A percentile compares a stretch with the other conserved stretches of the same genome.
These are phyloP conservation scores for Euthynnus affinis DNA, from an alignment of 2,797 vertebrate genomes.

Conservation along the genomic window DNA sequence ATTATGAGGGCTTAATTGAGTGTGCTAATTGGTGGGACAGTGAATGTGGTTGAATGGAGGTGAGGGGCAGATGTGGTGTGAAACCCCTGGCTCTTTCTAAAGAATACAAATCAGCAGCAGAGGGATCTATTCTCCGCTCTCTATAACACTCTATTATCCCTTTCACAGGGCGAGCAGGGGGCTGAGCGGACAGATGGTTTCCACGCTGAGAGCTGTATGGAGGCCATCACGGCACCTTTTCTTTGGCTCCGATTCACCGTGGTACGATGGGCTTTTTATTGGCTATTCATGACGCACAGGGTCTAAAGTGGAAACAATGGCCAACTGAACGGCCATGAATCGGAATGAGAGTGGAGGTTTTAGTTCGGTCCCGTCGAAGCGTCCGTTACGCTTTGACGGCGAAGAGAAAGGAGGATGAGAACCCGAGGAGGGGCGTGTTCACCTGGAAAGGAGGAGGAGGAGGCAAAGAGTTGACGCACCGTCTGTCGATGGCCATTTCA, in stretches of 20 bases:
- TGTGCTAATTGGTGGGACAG: conserved; percentile 74
- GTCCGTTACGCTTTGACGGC: conserved; percentile 7
- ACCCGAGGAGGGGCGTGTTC: conserved; percentile 32
- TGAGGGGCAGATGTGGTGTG: conserved; percentile 75
- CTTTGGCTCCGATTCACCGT: conserved; percentile 27
- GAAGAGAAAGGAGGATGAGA: conserved; percentile 7
- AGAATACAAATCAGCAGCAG: conserved; percentile 68
- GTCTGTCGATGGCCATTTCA: conserved; percentile 20
- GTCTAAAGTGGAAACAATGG: conserved; percentile 24
- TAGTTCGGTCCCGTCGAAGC: neutral
- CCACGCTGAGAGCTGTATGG: conserved; percentile 28
- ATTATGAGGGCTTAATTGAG: conserved; percentile 82
- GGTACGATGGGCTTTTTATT: conserved; percentile 45
- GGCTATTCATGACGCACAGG: conserved; percentile 34
- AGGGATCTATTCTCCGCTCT: conserved; percentile 53
- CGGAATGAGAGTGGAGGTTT: conserved; percentile 10
- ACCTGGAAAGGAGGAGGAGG: conserved; percentile 31
- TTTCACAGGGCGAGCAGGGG: conserved; percentile 56
- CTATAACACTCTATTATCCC: conserved; percentile 75
- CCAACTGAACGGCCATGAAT: conserved; percentile 9
- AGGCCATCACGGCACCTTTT: conserved; percentile 42
- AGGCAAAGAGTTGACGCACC: neutral
- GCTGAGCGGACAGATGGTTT: conserved; percentile 57
- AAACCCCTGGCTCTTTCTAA: conserved; percentile 70
- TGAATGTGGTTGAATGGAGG: conserved; percentile 53